These are phyloP conservation scores for Neoarius graeffei DNA, from an alignment of 2,113 vertebrate genomes.

Conservation along the genomic window DNA sequence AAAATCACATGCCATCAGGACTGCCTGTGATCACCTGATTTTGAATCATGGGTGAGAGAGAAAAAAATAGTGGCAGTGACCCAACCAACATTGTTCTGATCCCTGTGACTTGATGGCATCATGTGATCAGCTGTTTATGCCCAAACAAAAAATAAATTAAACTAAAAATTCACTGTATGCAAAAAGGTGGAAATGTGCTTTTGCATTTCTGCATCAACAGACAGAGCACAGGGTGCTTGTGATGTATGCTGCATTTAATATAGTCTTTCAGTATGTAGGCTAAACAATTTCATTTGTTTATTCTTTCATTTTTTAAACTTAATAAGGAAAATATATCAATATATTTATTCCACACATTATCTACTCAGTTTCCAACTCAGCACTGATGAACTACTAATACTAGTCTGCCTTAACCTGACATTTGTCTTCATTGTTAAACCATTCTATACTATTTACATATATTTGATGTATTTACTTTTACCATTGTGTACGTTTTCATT, in stretches of 20 bases:
- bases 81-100: background rate
- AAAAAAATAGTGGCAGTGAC: background rate
- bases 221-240: background rate
- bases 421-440: background rate
- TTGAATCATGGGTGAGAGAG: background rate
- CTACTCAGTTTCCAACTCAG: background rate
- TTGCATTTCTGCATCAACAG: background rate
- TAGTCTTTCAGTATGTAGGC: background rate
- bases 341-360: background rate
- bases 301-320: background rate
- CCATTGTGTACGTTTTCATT: background rate
- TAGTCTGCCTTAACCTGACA: background rate
- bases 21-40: background rate
- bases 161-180: background rate
- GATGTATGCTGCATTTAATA: background rate
- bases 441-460: background rate
- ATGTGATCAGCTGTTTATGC: background rate
- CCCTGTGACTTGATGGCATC: background rate
- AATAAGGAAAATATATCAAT: background rate
- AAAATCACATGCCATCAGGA: background rate
- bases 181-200: background rate
- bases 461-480: constrained; percentile 7
- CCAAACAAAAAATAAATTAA: background rate
- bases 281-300: background rate
- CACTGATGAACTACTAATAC: background rate